phyloP scores from a whole-genome alignment of 2,113 vertebrate species.

The Saiga tatarica region DNA sequence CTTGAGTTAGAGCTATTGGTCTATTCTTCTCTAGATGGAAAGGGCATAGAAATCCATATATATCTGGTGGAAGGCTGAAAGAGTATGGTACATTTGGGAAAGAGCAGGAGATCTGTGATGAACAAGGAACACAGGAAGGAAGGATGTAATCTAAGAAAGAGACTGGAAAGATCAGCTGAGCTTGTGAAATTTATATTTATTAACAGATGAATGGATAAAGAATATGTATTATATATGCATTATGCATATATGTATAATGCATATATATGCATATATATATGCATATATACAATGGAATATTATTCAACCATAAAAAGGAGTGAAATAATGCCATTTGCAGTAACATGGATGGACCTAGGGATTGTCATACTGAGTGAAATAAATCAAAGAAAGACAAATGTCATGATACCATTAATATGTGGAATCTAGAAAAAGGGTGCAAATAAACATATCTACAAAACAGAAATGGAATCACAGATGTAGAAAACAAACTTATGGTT shows the following conservation, averaged over 20 bases:
- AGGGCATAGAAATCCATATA: rapidly evolving
- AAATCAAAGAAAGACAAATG: not conserved
- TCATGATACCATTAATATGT: not conserved
- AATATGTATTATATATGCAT: not conserved
- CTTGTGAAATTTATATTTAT: not conserved
- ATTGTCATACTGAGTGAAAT: not conserved
- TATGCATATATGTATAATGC: not conserved
- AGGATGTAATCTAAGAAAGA: not conserved
- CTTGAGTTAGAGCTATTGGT: not conserved
- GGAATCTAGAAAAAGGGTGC: not conserved
- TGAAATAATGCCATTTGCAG: not conserved
- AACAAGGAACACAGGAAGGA: not conserved
- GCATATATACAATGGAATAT: not conserved
- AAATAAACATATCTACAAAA: not conserved
- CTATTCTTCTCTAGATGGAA: not conserved
- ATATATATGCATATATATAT: too few relatives aligned
- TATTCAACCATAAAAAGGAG: not conserved
- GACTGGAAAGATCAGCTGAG: not conserved
- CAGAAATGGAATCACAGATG: not conserved
- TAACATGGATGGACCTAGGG: not conserved
- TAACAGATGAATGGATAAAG: not conserved
- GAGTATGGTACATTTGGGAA: not conserved
- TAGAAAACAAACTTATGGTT: not conserved
- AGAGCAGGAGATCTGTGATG: not conserved
- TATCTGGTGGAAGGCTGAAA: not conserved